Evolutionary conservation across 64 coral and sea anemone species (phyloP).

Genomic region (Porites australiensis): DNA sequence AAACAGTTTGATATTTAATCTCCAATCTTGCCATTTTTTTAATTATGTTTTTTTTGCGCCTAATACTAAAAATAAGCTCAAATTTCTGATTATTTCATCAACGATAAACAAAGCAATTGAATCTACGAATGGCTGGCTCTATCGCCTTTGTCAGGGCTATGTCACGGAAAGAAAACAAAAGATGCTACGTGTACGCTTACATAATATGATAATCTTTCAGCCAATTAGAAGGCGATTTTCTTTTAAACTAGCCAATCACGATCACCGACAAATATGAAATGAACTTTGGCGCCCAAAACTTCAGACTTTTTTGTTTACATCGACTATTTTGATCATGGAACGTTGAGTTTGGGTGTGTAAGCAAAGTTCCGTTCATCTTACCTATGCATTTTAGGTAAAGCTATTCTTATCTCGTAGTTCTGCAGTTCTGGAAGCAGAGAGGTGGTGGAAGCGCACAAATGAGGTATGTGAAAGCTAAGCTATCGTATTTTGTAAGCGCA

Average conservation of each 20-base stretch:
- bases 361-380: not conserved
- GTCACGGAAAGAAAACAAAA: constrained; percentile 19
- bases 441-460: constrained; percentile 20
- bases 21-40: too few species aligned
- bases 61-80: too few species aligned
- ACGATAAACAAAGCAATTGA: too few species aligned
- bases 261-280: constrained; percentile 5
- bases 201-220: not conserved
- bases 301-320: constrained; percentile 41
- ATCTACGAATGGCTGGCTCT: too few species aligned
- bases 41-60: too few species aligned
- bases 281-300: constrained; percentile 21
- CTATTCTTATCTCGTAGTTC: not conserved
- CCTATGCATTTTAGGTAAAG: constrained; percentile 20
- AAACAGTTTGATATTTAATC: too few species aligned
- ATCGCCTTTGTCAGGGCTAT: too few species aligned
- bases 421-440: not conserved
- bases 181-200: constrained; percentile 24
- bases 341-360: constrained; percentile 39
- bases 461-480: not conserved
- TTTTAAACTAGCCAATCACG: not conserved
- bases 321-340: constrained; percentile 20
- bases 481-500: not conserved
- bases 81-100: too few species aligned
- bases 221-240: not conserved